Evolutionary conservation across 2,888 invertebrate genomes (phyloP).

Genomic region (Drosophila koepferae): DNA sequence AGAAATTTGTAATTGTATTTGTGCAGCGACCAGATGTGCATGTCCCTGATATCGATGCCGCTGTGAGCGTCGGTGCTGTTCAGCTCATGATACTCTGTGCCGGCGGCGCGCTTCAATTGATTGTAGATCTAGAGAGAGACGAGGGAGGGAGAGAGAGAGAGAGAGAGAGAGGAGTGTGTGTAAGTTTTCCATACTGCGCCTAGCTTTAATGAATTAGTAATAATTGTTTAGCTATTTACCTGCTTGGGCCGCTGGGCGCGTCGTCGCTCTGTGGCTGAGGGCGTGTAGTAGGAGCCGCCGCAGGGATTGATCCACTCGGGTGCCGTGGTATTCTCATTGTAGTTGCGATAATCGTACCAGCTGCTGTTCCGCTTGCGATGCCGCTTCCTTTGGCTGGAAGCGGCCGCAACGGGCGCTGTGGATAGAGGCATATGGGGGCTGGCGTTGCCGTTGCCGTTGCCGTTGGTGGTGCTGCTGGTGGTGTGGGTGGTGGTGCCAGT

Average conservation of each 20-base stretch:
- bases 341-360: slow-evolving; percentile 76
- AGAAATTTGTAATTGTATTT: slow-evolving; percentile 80
- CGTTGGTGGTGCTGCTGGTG: background rate
- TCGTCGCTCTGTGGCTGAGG: slow-evolving; percentile 44
- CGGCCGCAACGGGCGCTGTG: background rate
- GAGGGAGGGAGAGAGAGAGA: background rate
- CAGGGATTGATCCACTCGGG: slow-evolving; percentile 82
- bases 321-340: slow-evolving; percentile 76
- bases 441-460: background rate
- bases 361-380: slow-evolving; percentile 82
- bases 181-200: no score
- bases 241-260: slow-evolving; percentile 68
- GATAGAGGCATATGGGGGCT: background rate
- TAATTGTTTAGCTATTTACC: slow-evolving; percentile 39
- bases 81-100: slow-evolving; percentile 73
- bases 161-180: no score
- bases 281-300: slow-evolving; percentile 73
- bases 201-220: no score
- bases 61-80: slow-evolving; percentile 66
- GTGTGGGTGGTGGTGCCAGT: background rate
- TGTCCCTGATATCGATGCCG: slow-evolving; percentile 79
- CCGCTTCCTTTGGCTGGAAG: slow-evolving; percentile 66
- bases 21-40: slow-evolving; percentile 76
- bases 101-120: slow-evolving; percentile 71
- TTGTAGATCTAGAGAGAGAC: no score